A percentile compares a stretch with the other conserved stretches of the same genome.
Conservation (phyloP, 1,140 invertebrate genomes). For the Drosophila sucinea region DNA sequence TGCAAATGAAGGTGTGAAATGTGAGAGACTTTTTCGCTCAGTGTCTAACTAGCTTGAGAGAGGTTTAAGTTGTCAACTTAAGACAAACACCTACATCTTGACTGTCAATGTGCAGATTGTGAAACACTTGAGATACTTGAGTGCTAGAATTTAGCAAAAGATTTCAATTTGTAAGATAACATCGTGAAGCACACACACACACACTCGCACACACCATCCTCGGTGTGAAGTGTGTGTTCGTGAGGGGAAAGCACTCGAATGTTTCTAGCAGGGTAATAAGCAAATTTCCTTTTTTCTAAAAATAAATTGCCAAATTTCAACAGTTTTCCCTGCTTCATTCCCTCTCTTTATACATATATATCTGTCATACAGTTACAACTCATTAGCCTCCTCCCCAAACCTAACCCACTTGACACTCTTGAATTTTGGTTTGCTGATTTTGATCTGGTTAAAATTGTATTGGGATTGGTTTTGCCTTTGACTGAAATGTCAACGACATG, state of each 20-base stretch:
- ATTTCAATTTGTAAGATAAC: constrained; percentile 79
- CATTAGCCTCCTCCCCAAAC: neutral
- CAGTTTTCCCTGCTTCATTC: constrained; percentile 3
- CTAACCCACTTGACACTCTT: constrained; percentile 15
- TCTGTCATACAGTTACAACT: constrained; percentile 1
- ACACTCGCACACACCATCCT: neutral
- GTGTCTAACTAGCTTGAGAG: neutral
- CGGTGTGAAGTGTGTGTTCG: neutral
- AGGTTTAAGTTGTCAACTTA: constrained; percentile 17
- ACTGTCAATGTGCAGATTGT: constrained; percentile 39
- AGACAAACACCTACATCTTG: constrained; percentile 42
- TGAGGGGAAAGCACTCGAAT: constrained; percentile 8
- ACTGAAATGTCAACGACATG: constrained; percentile 74
- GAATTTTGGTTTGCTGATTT: neutral
- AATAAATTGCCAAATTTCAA: constrained; percentile 24
- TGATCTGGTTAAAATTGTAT: constrained; percentile 35
- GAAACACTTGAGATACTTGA: constrained; percentile 46
- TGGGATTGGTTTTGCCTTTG: constrained; percentile 62
- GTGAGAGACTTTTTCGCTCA: neutral
- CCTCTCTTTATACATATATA: too few relatives aligned
- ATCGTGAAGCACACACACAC: constrained; percentile 20
- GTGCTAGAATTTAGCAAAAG: constrained; percentile 62
- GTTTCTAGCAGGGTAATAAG: constrained; percentile 28
- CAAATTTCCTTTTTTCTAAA: constrained; percentile 28
- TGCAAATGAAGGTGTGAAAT: neutral